Evolutionary conservation across 92 coral and sea anemone species (phyloP).

Genomic region (Porites cylindrica): DNA sequence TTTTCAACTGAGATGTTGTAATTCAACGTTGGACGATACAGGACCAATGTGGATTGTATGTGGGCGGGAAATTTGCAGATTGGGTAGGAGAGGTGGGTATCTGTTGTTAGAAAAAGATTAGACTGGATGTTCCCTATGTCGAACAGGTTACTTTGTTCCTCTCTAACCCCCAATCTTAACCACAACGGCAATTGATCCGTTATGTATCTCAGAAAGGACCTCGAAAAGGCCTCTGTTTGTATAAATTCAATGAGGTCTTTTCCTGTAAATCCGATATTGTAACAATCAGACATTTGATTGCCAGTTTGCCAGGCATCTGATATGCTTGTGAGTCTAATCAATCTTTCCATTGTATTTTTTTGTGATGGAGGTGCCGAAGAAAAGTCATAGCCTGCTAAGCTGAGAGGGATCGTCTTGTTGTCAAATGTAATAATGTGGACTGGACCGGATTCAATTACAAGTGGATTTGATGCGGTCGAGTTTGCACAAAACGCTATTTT

Average conservation of each 20-base stretch:
- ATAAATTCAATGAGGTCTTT: constrained; percentile 47
- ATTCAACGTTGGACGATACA: constrained; percentile 21
- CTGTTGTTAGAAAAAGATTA: not conserved
- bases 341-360: not conserved
- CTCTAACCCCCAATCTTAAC: constrained; percentile 15
- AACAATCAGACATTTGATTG: not conserved
- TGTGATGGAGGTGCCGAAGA: not conserved
- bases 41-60: not conserved
- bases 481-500: no score
- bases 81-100: not conserved
- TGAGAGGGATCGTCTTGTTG: not conserved
- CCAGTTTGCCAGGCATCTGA: not conserved
- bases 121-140: constrained; percentile 2
- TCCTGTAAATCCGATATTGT: no score
- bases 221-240: constrained; percentile 62
- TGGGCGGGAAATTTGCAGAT: constrained; percentile 1
- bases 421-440: not conserved
- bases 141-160: not conserved
- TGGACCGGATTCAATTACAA: not conserved
- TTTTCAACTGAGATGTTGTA: not conserved
- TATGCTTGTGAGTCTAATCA: no score
- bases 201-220: constrained; percentile 24
- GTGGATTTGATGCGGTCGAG: no score
- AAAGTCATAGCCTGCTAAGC: not conserved
- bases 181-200: constrained; percentile 49